Conservation (phyloP, 2,888 invertebrate genomes). For the Watsonalla binaria region DNA sequence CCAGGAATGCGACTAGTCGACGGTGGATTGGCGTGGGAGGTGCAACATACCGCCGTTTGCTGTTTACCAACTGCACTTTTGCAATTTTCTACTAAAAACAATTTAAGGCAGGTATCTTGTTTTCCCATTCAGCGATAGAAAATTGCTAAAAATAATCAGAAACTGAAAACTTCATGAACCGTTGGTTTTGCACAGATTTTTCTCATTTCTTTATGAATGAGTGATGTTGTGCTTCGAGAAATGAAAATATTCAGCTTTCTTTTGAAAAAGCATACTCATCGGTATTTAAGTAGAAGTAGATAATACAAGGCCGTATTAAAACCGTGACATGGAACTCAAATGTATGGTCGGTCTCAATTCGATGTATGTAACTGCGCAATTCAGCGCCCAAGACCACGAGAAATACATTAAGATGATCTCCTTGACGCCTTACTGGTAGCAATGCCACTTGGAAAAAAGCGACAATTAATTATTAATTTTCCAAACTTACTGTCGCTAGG, state of each 20-base stretch:
- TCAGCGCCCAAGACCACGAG: slow-evolving; percentile 49
- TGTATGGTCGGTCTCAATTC: slow-evolving; percentile 38
- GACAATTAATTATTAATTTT: slow-evolving; percentile 24
- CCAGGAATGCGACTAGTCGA: slow-evolving; percentile 67
- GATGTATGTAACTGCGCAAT: slow-evolving; percentile 64
- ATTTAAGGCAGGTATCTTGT: slow-evolving; percentile 7
- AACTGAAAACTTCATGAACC: too few species aligned
- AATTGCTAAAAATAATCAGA: too few species aligned
- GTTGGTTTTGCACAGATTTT: too few species aligned
- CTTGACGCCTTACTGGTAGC: slow-evolving; percentile 51
- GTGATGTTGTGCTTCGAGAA: too few species aligned
- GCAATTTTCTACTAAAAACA: slow-evolving; percentile 32
- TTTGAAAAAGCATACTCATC: too few species aligned
- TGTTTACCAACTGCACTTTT: slow-evolving; percentile 39
- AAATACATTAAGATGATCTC: slow-evolving; percentile 60
- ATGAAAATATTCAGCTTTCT: too few species aligned
- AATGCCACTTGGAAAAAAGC: slow-evolving; percentile 28
- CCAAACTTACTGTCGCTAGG: slow-evolving; percentile 46
- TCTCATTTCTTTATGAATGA: too few species aligned
- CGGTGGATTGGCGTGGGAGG: slow-evolving; percentile 66
- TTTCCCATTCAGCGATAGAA: too few species aligned
- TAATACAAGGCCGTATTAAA: slow-evolving; percentile 43
- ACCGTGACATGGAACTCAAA: slow-evolving; percentile 46
- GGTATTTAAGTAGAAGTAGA: slow-evolving; percentile 19
- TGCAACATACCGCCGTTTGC: slow-evolving; percentile 45